phyloP scores from a whole-genome alignment of 2,888 invertebrate genomes.

The Andrena hattorfiana region DNA sequence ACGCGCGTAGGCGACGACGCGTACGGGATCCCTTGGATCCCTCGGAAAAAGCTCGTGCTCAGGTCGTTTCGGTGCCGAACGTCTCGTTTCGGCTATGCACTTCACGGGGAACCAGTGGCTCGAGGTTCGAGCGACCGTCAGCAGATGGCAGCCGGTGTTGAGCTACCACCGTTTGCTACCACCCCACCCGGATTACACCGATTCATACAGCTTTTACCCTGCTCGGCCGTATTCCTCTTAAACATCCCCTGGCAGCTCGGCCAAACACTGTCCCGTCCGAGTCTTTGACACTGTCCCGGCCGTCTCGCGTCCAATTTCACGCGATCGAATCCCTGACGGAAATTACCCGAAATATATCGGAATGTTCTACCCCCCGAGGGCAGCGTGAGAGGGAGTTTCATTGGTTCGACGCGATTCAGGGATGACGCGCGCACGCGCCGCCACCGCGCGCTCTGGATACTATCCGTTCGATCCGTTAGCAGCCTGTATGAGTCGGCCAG shows the following conservation, averaged over 20 bases:
- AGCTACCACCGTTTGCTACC: conserved; percentile 57
- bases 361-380: conserved; percentile 47
- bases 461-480: conserved; percentile 67
- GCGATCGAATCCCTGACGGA: conserved; percentile 30
- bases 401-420: conserved; percentile 59
- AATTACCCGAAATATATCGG: conserved; percentile 49
- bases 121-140: conserved; percentile 71
- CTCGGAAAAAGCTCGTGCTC: conserved; percentile 31
- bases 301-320: not conserved
- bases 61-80: conserved; percentile 70
- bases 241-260: not conserved
- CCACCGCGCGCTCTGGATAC: conserved; percentile 56
- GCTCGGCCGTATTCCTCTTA: not conserved
- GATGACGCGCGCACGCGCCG: conserved; percentile 65
- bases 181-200: conserved; percentile 66
- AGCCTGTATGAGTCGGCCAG: conserved; percentile 53
- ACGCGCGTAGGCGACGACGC: conserved; percentile 16
- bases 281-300: conserved; percentile 13
- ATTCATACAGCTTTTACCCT: conserved; percentile 39
- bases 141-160: conserved; percentile 77
- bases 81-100: conserved; percentile 82
- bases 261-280: not conserved
- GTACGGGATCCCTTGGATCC: conserved; percentile 13
- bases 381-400: conserved; percentile 58
- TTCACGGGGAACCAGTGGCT: conserved; percentile 78